Base-by-base conservation (phyloP, 2,113 vertebrate species). In the Brienomyrus longianalis region DNA sequence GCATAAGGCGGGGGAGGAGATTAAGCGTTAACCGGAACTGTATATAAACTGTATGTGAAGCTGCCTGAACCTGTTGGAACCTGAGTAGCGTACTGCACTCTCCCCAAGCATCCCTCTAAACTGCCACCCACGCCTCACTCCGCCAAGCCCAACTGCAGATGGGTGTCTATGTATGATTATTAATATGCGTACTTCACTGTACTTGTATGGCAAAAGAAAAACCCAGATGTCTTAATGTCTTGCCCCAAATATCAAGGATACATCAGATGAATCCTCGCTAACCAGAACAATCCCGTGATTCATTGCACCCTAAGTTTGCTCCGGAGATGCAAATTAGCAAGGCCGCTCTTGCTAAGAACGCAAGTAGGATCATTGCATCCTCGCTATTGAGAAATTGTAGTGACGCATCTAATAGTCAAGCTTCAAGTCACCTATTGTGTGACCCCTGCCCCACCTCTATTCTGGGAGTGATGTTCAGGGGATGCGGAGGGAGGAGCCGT, bases 1-100 rank as follows among this genome's bases (percentile, higher is more conserved):
- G 93, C 52, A 91, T 13, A n/a, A 59, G 80, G 45, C 5, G 21
- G 39, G 35, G 8, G 47, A 74, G 52, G 35, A n/a, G 47, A 50
- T 13, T 47, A 59, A 43, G 23, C 10, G 2, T 88, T 88, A 88
- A 70, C 21, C 21, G 19, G 2, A 84, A 48, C 8, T 45, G 43
- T 48, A 50, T 50, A 39, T 19, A 31, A 84, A 48, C 8, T 45
- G 43, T 48, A 50, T n/a, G 17, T 19, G 70, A 15, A 15, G 70
- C 70, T 39, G n/a, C n/a, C 62, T 66, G 62, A 66, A 66, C 9
- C n/a, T 66, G n/a, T 66, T 9, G 62, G 9, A 66, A 66, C 62
- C 62, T 27, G 62, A 66, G n/a, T n/a, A 27, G 59, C 9, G 23
- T 7, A 66, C 59, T 66, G 59, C 23, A 66, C 23, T 66, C 59